phyloP scores from a whole-genome alignment of 2,113 vertebrate species.

The Ophthalmolycus amberensis region DNA sequence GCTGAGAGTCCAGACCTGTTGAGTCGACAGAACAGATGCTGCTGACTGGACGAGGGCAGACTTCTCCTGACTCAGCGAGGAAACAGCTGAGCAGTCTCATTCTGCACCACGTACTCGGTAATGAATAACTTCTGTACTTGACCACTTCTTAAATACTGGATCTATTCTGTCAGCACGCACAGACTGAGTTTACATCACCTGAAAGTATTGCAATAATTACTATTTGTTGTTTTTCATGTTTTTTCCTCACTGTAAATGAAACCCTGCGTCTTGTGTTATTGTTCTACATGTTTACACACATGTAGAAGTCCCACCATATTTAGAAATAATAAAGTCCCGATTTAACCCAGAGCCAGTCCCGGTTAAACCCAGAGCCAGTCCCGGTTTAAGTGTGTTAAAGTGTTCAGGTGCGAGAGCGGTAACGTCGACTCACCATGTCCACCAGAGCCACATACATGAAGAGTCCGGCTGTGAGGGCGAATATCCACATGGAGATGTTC shows the following conservation, averaged over 20 bases:
- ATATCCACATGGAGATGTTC: constrained; percentile 97
- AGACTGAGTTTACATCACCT: no score
- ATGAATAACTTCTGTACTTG: not conserved
- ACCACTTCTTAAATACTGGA: not conserved
- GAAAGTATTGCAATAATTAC: not conserved
- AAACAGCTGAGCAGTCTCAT: not conserved
- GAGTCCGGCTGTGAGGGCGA: constrained; percentile 95
- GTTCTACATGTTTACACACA: no score
- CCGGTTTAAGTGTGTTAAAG: no score
- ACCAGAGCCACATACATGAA: constrained; percentile 99
- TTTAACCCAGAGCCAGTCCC: no score
- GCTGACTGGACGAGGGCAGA: constrained; percentile 23
- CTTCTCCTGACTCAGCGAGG: not conserved
- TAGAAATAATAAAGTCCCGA: not conserved
- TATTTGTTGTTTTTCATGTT: not conserved
- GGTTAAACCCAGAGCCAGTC: no score
- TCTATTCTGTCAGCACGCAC: not conserved
- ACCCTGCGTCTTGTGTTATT: no score
- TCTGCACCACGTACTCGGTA: not conserved
- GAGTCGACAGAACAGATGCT: constrained; percentile 33
- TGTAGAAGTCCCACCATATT: not conserved
- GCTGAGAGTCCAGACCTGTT: not conserved
- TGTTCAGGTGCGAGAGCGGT: no score
- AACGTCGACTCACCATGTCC: constrained; percentile 91
- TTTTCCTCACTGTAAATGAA: no score